Evolutionary conservation across 2,888 invertebrate species (phyloP), one percentile per base, ranked within the genome.

Genomic region (Yponomeuta sedellus): DNA sequence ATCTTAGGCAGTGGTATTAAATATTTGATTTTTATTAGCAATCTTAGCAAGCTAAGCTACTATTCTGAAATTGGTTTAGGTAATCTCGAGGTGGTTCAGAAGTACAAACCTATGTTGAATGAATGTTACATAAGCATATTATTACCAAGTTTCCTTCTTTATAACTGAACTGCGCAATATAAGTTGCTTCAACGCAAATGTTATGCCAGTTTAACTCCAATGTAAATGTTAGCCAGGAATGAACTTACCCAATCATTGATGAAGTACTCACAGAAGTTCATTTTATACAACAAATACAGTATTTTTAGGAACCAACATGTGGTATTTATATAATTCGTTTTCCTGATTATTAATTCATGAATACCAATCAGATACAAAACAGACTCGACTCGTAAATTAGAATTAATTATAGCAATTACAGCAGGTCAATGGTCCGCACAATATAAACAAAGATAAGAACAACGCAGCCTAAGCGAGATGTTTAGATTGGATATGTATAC

Each of bases 361-460:
- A 44, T 44, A 44, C 44, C 44, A 52, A 52, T 52, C 44, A 34
- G 44, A 52, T 52, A 52, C 16, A 52, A 34, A 52, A 52, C 44
- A 20, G 22, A 19, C 19, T 8, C 58, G 10, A 19, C 58, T 58
- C n/a, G 20, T 58, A 19, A 56, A 58, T 58, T 19, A 20, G 20
- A n/a, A 58, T 58, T 58, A 11, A 58, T 58, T 12, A n/a, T 0
- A 57, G 16, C 56, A 57, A 64, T 19, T 34, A 25, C 40, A 20
- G 22, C 34, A 57, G 39, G 57, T 63, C 63, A 63, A 44, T 44
- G 22, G 44, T 63, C 63, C 40, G 10, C 16, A 66, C 34, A 65
- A 65, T 65, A 22, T 59, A 25, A 34, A 58, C 25, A 64, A 56
- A 64, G 64, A 25, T 25, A 64, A 64, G 22, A 16, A 64, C 39